Evolutionary conservation across 2,113 vertebrate genomes (phyloP).

Genomic region (Leiothrix lutea): DNA sequence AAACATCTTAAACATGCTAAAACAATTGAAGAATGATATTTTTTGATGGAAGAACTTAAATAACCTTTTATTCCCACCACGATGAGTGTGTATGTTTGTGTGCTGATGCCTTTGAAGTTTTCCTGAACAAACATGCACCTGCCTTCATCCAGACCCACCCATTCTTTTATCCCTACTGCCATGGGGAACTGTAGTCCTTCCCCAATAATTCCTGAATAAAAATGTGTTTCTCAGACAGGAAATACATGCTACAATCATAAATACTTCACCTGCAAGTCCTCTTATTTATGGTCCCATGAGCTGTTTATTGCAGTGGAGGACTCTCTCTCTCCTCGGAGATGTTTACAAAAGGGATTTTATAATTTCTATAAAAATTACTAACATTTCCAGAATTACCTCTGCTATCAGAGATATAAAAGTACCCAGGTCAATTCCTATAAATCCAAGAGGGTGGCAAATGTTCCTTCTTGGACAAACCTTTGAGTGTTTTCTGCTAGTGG

Average conservation of each 20-base stretch:
- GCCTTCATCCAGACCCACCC: background rate
- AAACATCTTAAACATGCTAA: constrained; percentile 16
- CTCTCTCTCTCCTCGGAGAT: background rate
- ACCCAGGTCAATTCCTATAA: background rate
- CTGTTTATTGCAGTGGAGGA: background rate
- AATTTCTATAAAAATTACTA: background rate
- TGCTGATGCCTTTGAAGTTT: background rate
- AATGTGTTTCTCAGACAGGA: background rate
- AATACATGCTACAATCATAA: background rate
- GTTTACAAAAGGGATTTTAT: background rate
- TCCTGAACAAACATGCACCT: background rate
- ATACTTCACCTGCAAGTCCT: background rate
- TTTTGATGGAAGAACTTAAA: constrained; percentile 19
- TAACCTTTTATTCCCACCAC: background rate
- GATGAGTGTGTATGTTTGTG: background rate
- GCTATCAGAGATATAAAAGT: background rate
- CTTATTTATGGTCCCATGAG: background rate
- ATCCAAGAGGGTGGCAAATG: background rate
- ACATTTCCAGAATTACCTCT: background rate
- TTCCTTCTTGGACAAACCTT: background rate
- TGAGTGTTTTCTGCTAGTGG: background rate
- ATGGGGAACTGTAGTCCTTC: background rate
- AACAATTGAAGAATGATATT: constrained; percentile 25
- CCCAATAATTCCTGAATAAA: background rate
- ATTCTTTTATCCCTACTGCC: background rate